These are phyloP conservation scores for Neria commutata DNA, from an alignment of 2,888 invertebrate species.

Conservation along the genomic window DNA sequence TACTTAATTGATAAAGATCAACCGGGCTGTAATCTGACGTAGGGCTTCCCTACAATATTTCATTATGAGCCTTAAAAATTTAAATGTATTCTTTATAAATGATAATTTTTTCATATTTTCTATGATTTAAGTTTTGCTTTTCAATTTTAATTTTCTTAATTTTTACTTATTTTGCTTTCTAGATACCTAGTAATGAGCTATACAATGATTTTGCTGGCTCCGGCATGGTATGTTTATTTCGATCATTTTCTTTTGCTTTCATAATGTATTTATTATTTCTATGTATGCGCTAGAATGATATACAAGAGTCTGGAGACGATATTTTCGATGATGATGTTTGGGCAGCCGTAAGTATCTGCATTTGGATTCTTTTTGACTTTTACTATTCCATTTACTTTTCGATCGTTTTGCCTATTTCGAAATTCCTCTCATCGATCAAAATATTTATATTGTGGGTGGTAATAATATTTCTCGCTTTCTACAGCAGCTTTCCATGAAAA, in stretches of 20 bases:
- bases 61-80: conserved; percentile 20
- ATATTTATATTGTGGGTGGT: too few relatives aligned
- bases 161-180: conserved; percentile 10
- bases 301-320: conserved; percentile 30
- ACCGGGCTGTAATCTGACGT: too few relatives aligned
- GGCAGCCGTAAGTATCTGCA: conserved; percentile 22
- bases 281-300: conserved; percentile 24
- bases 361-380: background rate
- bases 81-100: background rate
- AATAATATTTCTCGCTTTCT: too few relatives aligned
- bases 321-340: conserved; percentile 33
- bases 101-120: background rate
- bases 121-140: conserved; percentile 8
- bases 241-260: conserved; percentile 11
- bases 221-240: conserved; percentile 29
- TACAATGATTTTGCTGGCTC: conserved; percentile 24
- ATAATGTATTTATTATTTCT: conserved; percentile 8
- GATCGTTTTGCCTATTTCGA: too few relatives aligned
- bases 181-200: conserved; percentile 11
- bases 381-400: background rate
- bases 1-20: too few relatives aligned
- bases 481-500: too few relatives aligned
- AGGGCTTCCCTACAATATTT: too few relatives aligned
- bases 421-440: too few relatives aligned
- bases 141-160: conserved; percentile 5